phyloP scores from a whole-genome alignment of 2,888 invertebrate species.

The Schrankia costaestrigalis region DNA sequence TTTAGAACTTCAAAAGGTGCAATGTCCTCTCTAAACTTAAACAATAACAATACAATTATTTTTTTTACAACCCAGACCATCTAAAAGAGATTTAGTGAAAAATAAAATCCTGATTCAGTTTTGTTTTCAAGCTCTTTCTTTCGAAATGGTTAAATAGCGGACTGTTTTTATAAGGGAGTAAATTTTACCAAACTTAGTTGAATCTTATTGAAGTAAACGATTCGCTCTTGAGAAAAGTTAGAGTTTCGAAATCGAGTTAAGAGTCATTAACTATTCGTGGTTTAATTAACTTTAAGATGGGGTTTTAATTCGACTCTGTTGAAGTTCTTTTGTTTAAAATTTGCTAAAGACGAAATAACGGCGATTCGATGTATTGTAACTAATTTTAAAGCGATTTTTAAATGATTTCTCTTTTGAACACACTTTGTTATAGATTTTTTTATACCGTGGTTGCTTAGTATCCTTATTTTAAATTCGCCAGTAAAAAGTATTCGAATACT shows the following conservation, averaged over 20 bases:
- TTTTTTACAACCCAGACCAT: constrained; percentile 33
- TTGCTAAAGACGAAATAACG: no score
- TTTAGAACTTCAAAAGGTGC: constrained; percentile 24
- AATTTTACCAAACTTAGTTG: constrained; percentile 62
- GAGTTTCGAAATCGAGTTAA: constrained; percentile 70
- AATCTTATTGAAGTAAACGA: constrained; percentile 68
- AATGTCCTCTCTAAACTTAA: constrained; percentile 31
- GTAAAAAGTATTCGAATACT: no score
- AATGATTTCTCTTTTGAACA: no score
- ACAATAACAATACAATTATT: constrained; percentile 43
- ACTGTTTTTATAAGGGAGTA: constrained; percentile 55
- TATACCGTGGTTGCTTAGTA: no score
- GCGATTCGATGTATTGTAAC: no score
- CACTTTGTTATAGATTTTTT: no score
- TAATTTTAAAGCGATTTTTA: no score
- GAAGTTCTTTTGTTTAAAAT: constrained; percentile 48
- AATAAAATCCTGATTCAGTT: constrained; percentile 34
- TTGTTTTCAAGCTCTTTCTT: constrained; percentile 41
- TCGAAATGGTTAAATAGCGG: constrained; percentile 44
- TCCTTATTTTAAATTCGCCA: no score
- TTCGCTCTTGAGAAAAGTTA: constrained; percentile 65
- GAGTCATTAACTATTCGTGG: constrained; percentile 73
- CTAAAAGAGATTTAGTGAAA: constrained; percentile 32
- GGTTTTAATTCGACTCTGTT: constrained; percentile 63
- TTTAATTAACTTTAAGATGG: constrained; percentile 68